phyloP scores from a whole-genome alignment of 2,888 invertebrate genomes.

The Diaprepes abbreviatus region DNA sequence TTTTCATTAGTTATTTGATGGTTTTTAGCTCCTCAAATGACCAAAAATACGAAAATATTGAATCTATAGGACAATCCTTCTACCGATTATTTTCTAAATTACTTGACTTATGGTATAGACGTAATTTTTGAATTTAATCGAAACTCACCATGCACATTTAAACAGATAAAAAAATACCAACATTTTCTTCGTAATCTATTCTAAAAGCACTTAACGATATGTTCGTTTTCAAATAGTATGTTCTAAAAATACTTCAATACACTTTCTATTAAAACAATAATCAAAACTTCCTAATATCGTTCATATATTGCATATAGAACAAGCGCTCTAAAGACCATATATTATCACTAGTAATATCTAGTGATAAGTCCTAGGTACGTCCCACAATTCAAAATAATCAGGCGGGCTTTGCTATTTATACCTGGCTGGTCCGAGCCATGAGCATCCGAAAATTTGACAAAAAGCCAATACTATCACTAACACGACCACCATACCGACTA shows the following conservation, averaged over 20 bases:
- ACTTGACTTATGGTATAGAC: too few relatives aligned
- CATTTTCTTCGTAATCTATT: too few relatives aligned
- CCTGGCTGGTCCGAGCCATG: constrained; percentile 76
- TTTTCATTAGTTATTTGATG: too few relatives aligned
- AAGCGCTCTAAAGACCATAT: not conserved
- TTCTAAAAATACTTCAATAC: not conserved
- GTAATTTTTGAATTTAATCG: too few relatives aligned
- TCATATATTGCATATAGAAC: not conserved
- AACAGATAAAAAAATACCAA: too few relatives aligned
- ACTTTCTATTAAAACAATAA: not conserved
- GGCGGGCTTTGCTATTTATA: constrained; percentile 74
- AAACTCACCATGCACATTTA: too few relatives aligned
- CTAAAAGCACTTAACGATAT: constrained; percentile 7
- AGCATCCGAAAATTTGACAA: constrained; percentile 80
- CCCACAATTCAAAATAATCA: constrained; percentile 65
- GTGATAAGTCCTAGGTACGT: constrained; percentile 63
- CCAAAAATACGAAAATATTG: too few relatives aligned
- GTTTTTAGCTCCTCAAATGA: too few relatives aligned
- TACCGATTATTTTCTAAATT: too few relatives aligned
- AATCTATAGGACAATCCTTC: too few relatives aligned
- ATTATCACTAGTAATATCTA: constrained; percentile 2
- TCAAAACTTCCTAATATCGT: not conserved
- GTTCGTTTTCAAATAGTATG: not conserved
- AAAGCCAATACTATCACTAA: constrained; percentile 74
- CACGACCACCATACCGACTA: constrained; percentile 72